A percentile compares a stretch with the other conserved stretches of the same genome.
phyloP scores from a whole-genome alignment of 2,797 vertebrate species.

The Anabacerthia variegaticeps region DNA sequence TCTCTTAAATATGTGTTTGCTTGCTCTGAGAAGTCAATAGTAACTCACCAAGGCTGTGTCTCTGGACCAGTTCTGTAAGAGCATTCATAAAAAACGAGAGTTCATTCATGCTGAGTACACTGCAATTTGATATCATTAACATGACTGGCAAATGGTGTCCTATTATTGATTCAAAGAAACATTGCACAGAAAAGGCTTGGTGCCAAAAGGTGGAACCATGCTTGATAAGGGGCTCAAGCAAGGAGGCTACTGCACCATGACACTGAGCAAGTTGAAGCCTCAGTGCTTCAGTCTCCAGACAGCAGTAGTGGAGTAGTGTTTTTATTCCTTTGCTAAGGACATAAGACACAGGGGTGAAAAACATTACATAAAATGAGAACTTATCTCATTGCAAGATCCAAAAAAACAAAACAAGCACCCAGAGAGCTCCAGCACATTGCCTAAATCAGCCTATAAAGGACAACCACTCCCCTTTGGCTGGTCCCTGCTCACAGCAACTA shows the following conservation, averaged over 20 bases:
- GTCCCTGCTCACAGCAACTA: background rate
- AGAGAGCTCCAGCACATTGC: background rate
- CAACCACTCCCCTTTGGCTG: background rate
- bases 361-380: background rate
- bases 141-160: background rate
- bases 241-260: background rate
- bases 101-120: background rate
- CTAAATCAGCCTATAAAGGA: background rate
- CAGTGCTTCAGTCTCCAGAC: background rate
- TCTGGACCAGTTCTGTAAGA: background rate
- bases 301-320: background rate
- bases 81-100: background rate
- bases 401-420: background rate
- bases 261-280: background rate
- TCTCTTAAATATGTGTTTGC: background rate
- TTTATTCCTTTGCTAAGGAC: background rate
- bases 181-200: background rate
- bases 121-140: background rate
- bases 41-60: background rate
- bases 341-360: background rate
- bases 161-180: background rate
- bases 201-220: background rate
- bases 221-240: background rate
- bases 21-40: background rate
- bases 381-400: background rate